phyloP scores from a whole-genome alignment of 2,113 vertebrate species.

The Hirundichthys speculiger region DNA sequence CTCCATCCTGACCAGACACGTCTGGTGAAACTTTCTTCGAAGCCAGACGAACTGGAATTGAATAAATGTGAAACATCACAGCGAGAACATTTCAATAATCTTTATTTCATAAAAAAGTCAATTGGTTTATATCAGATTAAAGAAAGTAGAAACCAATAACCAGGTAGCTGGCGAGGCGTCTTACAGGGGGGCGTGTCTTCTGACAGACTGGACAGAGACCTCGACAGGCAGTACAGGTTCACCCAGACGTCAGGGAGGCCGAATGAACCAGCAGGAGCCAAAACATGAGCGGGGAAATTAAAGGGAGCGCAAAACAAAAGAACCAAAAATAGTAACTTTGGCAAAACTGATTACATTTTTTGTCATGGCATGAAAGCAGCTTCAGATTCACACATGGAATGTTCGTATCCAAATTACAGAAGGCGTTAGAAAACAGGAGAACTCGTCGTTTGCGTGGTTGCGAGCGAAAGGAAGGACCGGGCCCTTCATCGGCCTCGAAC shows the following conservation, averaged over 20 bases:
- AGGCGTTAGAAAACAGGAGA: conserved; percentile 3
- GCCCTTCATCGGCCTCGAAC: conserved; percentile 61
- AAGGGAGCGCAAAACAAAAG: neutral
- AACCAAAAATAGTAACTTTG: conserved; percentile 29
- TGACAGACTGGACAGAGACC: conserved; percentile 27
- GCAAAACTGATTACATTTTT: conserved; percentile 30
- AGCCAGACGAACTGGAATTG: too few relatives aligned
- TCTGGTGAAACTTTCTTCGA: too few relatives aligned
- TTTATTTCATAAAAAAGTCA: conserved; percentile 85
- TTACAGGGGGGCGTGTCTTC: conserved; percentile 51
- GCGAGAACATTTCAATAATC: conserved; percentile 60
- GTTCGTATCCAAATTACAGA: conserved; percentile 57
- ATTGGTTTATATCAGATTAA: conserved; percentile 79
- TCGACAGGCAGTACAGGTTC: conserved; percentile 32
- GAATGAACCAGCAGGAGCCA: neutral
- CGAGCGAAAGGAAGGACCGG: conserved; percentile 71
- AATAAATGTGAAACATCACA: conserved; percentile 1
- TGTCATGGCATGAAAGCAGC: conserved; percentile 23
- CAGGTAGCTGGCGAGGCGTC: conserved; percentile 69
- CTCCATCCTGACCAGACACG: too few relatives aligned
- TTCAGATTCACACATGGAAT: conserved; percentile 46
- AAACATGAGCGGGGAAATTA: conserved; percentile 11
- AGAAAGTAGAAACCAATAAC: conserved; percentile 80
- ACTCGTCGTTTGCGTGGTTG: conserved; percentile 5
- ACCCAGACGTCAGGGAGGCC: conserved; percentile 12